Percentiles rank a stretch among this genome's conserved stretches.
These are phyloP conservation scores for Sebastes paucispinis DNA, from an alignment of 2,797 vertebrate genomes.

Conservation along the genomic window DNA sequence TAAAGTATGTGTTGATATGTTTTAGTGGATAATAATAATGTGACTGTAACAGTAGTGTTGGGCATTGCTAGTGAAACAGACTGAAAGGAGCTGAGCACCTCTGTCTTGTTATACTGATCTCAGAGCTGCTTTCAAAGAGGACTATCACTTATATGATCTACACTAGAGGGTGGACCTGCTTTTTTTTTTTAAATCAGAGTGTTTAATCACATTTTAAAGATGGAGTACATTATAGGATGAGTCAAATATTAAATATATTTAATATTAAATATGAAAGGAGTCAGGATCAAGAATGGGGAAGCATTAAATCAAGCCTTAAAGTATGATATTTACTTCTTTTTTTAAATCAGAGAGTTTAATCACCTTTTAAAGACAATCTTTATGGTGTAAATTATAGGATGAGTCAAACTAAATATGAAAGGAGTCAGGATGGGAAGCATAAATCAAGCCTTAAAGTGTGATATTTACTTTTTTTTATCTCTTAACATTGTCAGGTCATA, in stretches of 20 bases:
- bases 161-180: neutral
- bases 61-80: slow-evolving; percentile 62
- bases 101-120: slow-evolving; percentile 2
- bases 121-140: neutral
- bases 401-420: slow-evolving; percentile 1
- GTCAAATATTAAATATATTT: too few relatives aligned
- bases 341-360: neutral
- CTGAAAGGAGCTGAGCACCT: slow-evolving; percentile 19
- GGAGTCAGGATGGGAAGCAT: neutral
- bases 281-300: too few relatives aligned
- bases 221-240: too few relatives aligned
- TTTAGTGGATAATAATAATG: neutral
- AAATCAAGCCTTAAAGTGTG: neutral
- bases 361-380: slow-evolving; percentile 9
- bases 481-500: neutral
- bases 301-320: too few relatives aligned
- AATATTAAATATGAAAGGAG: too few relatives aligned
- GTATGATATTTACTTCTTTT: too few relatives aligned
- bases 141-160: neutral
- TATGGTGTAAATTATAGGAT: neutral
- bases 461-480: neutral
- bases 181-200: neutral
- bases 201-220: slow-evolving; percentile 4
- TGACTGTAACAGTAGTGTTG: slow-evolving; percentile 40
- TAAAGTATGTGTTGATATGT: neutral